Evolutionary conservation across 2,797 vertebrate species (phyloP).

Genomic region (Cyprinella venusta): DNA sequence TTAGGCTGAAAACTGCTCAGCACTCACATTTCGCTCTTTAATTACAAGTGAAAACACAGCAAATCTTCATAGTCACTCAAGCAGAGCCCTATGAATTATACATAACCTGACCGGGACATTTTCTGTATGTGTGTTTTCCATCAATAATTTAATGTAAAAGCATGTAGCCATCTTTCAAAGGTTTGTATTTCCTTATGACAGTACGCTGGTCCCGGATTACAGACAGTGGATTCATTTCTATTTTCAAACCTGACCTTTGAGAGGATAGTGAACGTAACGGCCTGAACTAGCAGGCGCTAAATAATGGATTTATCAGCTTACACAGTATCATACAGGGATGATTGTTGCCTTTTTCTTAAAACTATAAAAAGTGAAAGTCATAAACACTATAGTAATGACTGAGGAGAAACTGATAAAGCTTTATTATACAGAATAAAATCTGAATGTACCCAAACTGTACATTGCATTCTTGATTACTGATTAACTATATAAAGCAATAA

Average conservation of each 20-base stretch:
- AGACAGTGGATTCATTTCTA: slow-evolving; percentile 20
- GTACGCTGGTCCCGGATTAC: not conserved
- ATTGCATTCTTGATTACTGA: slow-evolving; percentile 35
- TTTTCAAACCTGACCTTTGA: slow-evolving; percentile 57
- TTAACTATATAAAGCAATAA: slow-evolving; percentile 44
- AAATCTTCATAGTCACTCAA: slow-evolving; percentile 48
- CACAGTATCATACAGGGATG: slow-evolving; percentile 3
- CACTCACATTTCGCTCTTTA: slow-evolving; percentile 58
- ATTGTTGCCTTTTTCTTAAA: slow-evolving; percentile 17
- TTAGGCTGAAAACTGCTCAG: slow-evolving; percentile 59
- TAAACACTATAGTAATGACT: slow-evolving; percentile 22
- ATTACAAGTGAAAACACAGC: slow-evolving; percentile 56
- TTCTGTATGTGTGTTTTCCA: slow-evolving; percentile 61
- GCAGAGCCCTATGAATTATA: slow-evolving; percentile 61
- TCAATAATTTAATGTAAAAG: slow-evolving; percentile 63
- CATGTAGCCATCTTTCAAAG: slow-evolving; percentile 53
- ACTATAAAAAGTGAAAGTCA: slow-evolving; percentile 25
- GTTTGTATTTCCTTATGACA: slow-evolving; percentile 30
- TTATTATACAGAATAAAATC: slow-evolving; percentile 40
- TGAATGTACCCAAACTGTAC: slow-evolving; percentile 30
- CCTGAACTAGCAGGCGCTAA: slow-evolving; percentile 28
- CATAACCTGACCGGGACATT: slow-evolving; percentile 54
- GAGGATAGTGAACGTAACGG: slow-evolving; percentile 12
- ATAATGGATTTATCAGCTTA: slow-evolving; percentile 6
- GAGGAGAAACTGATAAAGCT: slow-evolving; percentile 36